A percentile compares a stretch with the other conserved stretches of the same genome.
Evolutionary conservation across 2,113 vertebrate species (phyloP).

Genomic region (Poeciliopsis turrubarensis): DNA sequence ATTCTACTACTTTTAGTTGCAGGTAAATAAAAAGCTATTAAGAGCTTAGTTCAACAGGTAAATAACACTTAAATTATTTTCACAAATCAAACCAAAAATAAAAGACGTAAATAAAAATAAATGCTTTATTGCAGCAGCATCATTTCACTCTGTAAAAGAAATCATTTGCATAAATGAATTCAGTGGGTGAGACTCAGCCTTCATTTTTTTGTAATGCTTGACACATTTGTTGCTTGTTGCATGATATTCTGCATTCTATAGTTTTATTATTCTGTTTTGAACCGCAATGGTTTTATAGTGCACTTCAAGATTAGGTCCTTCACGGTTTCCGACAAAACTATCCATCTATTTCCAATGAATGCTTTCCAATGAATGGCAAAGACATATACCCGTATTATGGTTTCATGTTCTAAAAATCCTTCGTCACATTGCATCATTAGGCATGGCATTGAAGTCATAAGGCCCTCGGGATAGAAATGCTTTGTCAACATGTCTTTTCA

Average conservation of each 20-base stretch:
- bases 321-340: background rate
- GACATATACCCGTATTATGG: background rate
- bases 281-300: background rate
- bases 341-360: background rate
- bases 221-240: background rate
- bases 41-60: too few species aligned
- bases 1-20: too few species aligned
- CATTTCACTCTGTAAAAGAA: too few species aligned
- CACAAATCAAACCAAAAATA: too few species aligned
- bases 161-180: too few species aligned
- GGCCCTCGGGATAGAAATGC: background rate
- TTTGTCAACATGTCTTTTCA: constrained; percentile 25
- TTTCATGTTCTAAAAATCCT: constrained; percentile 5
- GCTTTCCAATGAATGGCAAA: background rate
- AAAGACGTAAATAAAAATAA: too few species aligned
- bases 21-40: too few species aligned
- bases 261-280: background rate
- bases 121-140: too few species aligned
- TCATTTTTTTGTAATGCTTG: background rate
- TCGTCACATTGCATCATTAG: constrained; percentile 2
- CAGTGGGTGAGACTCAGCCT: too few species aligned
- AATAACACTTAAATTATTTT: too few species aligned
- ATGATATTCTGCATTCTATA: background rate
- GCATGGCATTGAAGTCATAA: background rate
- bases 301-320: background rate